Conservation (phyloP, 2,113 vertebrate genomes). For the Melanostigma gelatinosum region DNA sequence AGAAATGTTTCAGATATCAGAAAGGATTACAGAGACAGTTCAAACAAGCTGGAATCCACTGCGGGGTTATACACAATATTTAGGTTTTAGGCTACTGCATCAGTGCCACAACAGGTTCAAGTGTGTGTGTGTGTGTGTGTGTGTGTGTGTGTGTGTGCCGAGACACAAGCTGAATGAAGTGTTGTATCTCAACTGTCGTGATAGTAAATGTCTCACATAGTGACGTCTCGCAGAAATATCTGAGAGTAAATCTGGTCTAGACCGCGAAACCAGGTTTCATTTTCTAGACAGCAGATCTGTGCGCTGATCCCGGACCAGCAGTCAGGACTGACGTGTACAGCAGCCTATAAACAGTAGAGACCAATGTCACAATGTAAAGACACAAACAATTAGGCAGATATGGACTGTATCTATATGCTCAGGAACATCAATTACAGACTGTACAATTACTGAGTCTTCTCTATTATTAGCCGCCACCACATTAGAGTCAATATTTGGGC, state of each 20-base stretch:
- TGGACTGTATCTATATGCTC: not conserved
- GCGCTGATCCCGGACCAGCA: conserved; percentile 28
- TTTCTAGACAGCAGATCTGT: conserved; percentile 17
- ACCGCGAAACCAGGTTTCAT: conserved; percentile 3
- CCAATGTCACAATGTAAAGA: not conserved
- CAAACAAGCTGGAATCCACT: conserved; percentile 8
- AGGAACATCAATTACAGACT: conserved; percentile 14
- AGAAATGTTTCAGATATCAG: conserved; percentile 32
- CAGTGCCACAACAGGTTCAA: conserved; percentile 10
- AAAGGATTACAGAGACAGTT: conserved; percentile 21
- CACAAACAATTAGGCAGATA: conserved; percentile 2
- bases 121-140: not conserved
- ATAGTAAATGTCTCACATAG: conserved; percentile 2
- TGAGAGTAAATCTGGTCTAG: conserved; percentile 44
- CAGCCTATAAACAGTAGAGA: conserved; percentile 1
- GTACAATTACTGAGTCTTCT: conserved; percentile 9
- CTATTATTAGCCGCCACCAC: conserved; percentile 39
- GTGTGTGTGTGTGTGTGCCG: not conserved
- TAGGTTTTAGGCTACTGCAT: conserved; percentile 25
- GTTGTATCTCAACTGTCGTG: conserved; percentile 16
- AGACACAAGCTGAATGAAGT: conserved; percentile 6
- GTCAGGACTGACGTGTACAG: conserved; percentile 31
- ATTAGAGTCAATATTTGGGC: conserved; percentile 54
- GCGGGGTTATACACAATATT: conserved; percentile 38
- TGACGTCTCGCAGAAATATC: not conserved